phyloP scores from a whole-genome alignment of 2,888 invertebrate species.

The Tromatobia lineatoria region DNA sequence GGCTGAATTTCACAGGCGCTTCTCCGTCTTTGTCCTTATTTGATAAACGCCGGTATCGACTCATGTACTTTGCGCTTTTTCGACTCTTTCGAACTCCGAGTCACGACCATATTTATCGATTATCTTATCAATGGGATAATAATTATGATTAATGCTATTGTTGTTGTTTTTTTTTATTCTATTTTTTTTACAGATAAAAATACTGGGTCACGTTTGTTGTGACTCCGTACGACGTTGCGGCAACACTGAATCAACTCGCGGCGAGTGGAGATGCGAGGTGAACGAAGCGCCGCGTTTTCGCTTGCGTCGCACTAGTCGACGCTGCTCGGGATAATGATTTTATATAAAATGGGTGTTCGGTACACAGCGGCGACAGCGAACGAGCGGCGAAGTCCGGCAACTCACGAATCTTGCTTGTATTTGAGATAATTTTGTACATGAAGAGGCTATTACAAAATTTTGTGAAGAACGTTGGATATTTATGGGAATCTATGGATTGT shows the following conservation, averaged over 20 bases:
- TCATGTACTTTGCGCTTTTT: background rate
- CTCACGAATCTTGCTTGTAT: background rate
- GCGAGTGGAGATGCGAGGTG: conserved; percentile 49
- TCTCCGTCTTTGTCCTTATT: background rate
- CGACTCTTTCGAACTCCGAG: background rate
- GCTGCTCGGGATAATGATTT: conserved; percentile 64
- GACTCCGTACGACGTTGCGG: conserved; percentile 50
- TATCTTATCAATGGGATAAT: background rate
- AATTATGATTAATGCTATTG: background rate
- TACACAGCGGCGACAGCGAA: background rate
- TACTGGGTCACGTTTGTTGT: conserved; percentile 7
- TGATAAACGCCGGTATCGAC: background rate
- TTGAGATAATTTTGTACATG: no score
- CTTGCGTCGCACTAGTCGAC: conserved; percentile 61
- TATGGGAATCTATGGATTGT: no score
- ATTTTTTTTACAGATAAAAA: conserved; percentile 16
- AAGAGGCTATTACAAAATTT: no score
- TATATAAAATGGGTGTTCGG: conserved; percentile 55
- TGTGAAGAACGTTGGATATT: no score
- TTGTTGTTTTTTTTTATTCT: background rate
- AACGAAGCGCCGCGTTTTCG: conserved; percentile 55
- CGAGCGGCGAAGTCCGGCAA: background rate
- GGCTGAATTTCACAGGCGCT: background rate
- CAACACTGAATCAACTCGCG: conserved; percentile 56
- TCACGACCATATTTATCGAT: background rate